Evolutionary conservation across 2,888 invertebrate genomes (phyloP).

Genomic region (Campaea margaritaria): DNA sequence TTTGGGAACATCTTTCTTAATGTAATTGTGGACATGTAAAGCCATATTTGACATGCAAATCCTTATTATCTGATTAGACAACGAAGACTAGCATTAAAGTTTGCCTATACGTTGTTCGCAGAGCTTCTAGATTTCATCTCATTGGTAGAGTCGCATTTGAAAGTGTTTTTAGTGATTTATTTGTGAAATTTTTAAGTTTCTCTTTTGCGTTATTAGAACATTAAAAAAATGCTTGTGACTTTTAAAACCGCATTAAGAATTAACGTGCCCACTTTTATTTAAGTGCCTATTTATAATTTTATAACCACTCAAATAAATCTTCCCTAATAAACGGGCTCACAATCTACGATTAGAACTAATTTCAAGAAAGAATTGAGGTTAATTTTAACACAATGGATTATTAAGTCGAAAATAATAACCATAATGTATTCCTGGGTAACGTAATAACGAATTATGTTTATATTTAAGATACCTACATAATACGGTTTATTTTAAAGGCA

Average conservation of each 20-base stretch:
- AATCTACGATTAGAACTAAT: background rate
- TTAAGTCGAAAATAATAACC: conserved; percentile 44
- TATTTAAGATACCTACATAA: conserved; percentile 23
- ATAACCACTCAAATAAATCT: background rate
- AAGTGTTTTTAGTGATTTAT: too few species aligned
- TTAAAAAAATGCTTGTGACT: too few species aligned
- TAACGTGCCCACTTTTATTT: too few species aligned
- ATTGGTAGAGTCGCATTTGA: too few species aligned
- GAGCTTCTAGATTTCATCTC: too few species aligned
- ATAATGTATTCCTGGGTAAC: conserved; percentile 49
- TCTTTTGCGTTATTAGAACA: too few species aligned
- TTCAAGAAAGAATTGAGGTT: conserved; percentile 32
- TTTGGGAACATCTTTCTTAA: conserved; percentile 24
- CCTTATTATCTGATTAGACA: background rate
- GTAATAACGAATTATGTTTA: conserved; percentile 48
- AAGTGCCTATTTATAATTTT: background rate
- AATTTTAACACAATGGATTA: conserved; percentile 41
- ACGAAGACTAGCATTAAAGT: background rate
- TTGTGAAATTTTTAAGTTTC: too few species aligned
- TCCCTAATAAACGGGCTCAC: background rate
- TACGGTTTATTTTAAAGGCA: conserved; percentile 16
- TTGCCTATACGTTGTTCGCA: too few species aligned
- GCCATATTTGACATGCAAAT: conserved; percentile 3
- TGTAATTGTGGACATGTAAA: conserved; percentile 20
- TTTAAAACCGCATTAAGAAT: too few species aligned